Evolutionary conservation across 1,140 invertebrate species (phyloP).

Genomic region (Lysiphlebus fabarum): DNA sequence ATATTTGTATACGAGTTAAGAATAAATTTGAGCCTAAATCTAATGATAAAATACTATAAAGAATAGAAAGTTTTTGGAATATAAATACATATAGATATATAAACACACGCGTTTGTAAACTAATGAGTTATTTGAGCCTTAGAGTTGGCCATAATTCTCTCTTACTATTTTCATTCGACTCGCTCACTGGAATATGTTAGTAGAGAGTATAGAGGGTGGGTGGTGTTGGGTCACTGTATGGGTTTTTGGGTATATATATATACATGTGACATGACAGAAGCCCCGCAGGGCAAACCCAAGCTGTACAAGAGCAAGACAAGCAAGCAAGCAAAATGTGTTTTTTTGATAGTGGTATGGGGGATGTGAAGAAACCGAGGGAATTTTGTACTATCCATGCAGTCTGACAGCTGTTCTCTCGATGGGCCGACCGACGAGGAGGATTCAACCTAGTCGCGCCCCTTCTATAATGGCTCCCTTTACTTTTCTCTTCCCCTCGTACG

Average conservation of each 20-base stretch:
- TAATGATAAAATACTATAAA: not conserved
- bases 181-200: constrained; percentile 53
- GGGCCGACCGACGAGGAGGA: constrained; percentile 55
- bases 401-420: constrained; percentile 57
- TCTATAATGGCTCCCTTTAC: constrained; percentile 59
- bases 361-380: constrained; percentile 36
- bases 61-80: constrained; percentile 30
- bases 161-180: constrained; percentile 50
- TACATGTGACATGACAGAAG: constrained; percentile 26
- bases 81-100: no score
- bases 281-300: constrained; percentile 17
- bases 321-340: not conserved
- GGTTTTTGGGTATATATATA: constrained; percentile 27
- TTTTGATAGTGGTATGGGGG: no score
- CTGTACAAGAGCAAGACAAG: not conserved
- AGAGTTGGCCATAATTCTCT: constrained; percentile 55
- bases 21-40: constrained; percentile 1
- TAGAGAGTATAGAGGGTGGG: constrained; percentile 54
- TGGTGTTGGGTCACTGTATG: constrained; percentile 38
- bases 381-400: constrained; percentile 44
- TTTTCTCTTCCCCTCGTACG: constrained; percentile 52
- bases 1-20: no score
- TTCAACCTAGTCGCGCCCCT: constrained; percentile 57
- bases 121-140: constrained; percentile 58
- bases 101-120: constrained; percentile 46